These are phyloP conservation scores for Oxytorus armatus DNA, from an alignment of 2,888 invertebrate species.

Conservation along the genomic window DNA sequence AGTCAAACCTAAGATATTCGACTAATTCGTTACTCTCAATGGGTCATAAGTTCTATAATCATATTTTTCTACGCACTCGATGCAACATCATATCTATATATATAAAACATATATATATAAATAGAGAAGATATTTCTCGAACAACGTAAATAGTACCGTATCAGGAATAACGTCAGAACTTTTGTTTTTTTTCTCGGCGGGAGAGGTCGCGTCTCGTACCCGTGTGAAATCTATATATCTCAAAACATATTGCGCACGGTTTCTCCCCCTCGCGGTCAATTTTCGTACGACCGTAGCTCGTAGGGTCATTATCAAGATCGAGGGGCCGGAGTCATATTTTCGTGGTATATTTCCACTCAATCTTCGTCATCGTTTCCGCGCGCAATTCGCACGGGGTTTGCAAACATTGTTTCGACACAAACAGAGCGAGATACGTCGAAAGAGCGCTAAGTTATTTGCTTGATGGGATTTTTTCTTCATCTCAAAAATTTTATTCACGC, in stretches of 20 bases:
- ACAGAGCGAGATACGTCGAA: not conserved
- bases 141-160: constrained; percentile 17
- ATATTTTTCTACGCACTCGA: constrained; percentile 13
- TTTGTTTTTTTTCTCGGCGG: constrained; percentile 16
- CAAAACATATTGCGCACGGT: constrained; percentile 7
- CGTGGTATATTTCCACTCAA: no score
- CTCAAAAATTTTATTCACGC: not conserved
- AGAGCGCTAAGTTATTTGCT: constrained; percentile 9
- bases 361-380: no score
- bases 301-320: constrained; percentile 44
- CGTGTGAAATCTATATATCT: not conserved
- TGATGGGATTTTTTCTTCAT: constrained; percentile 1
- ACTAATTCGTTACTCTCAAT: constrained; percentile 31
- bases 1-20: not conserved
- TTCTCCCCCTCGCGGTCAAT: constrained; percentile 43
- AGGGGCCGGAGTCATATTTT: no score
- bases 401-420: constrained; percentile 6
- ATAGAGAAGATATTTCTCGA: not conserved
- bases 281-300: constrained; percentile 38
- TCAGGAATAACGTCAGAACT: constrained; percentile 46
- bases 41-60: constrained; percentile 44
- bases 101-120: no score
- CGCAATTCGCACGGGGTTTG: no score
- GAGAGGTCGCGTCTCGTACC: not conserved
- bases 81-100: constrained; percentile 23